A percentile compares a stretch with the other conserved stretches of the same genome.
Conservation (phyloP, 2,888 invertebrate genomes). For the Anarsia innoxiella region DNA sequence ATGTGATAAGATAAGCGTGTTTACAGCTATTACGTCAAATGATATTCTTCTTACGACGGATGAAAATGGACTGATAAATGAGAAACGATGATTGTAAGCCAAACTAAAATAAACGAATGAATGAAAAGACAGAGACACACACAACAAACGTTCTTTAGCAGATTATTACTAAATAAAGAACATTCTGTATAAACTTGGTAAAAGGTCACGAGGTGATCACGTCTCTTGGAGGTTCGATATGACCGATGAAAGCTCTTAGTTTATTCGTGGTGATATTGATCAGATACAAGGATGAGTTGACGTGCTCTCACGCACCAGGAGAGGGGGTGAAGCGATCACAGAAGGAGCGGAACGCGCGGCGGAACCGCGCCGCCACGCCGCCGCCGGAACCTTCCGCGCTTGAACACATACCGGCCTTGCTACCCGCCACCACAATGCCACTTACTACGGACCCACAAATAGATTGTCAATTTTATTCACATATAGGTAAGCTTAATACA, state of each 20-base stretch:
- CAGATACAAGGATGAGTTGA: no score
- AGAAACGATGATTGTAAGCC: constrained; percentile 6
- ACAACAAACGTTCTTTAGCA: no score
- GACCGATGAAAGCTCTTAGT: no score
- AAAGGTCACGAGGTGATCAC: no score
- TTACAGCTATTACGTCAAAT: constrained; percentile 19
- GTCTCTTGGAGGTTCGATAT: no score
- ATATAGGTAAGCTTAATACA: no score
- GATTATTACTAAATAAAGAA: no score
- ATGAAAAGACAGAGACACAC: no score
- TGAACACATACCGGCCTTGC: constrained; percentile 35
- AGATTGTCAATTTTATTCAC: no score
- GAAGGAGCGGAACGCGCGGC: constrained; percentile 56
- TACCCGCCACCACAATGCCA: not conserved
- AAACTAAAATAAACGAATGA: constrained; percentile 6
- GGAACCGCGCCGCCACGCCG: constrained; percentile 50
- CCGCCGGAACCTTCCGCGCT: constrained; percentile 31
- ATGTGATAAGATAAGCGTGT: constrained; percentile 20
- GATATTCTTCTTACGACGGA: constrained; percentile 2
- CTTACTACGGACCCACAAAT: constrained; percentile 5
- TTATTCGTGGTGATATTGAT: no score
- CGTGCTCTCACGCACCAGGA: constrained; percentile 45
- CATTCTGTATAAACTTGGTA: no score
- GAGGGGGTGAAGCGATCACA: constrained; percentile 37
- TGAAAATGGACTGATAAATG: not conserved